These are phyloP conservation scores for Pelobates fuscus DNA, from an alignment of 2,113 vertebrate species.

Conservation along the genomic window DNA sequence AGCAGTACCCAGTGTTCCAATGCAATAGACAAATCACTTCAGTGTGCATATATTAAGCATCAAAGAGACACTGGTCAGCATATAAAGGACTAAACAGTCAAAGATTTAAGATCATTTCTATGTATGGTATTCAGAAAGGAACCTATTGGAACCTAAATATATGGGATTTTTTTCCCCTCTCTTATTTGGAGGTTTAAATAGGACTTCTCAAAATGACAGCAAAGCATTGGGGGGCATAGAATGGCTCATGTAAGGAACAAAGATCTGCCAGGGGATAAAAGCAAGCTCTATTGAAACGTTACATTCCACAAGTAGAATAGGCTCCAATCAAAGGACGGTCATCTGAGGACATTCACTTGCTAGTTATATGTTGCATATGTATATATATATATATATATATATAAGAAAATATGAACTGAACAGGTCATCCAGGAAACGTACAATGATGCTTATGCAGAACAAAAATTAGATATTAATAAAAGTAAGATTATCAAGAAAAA, in stretches of 20 bases:
- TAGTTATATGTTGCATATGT: too few relatives aligned
- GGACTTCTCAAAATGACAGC: neutral
- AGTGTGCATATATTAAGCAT: constrained; percentile 8
- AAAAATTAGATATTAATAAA: too few relatives aligned
- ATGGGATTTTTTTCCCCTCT: neutral
- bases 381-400: too few relatives aligned
- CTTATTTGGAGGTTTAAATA: neutral
- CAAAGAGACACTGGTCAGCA: constrained; percentile 9
- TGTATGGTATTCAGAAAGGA: neutral
- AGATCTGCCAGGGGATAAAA: neutral
- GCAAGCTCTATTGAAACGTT: neutral
- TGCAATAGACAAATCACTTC: constrained; percentile 10
- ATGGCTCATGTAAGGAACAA: neutral
- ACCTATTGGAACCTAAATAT: neutral
- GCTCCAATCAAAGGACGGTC: neutral
- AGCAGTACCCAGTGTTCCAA: constrained; percentile 8
- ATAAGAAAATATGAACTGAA: too few relatives aligned
- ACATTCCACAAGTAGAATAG: neutral
- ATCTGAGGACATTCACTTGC: neutral
- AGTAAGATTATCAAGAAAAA: too few relatives aligned
- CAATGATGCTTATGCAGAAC: too few relatives aligned
- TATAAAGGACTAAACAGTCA: neutral
- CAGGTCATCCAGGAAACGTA: too few relatives aligned
- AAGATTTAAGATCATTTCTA: neutral
- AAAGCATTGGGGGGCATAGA: neutral